Evolutionary conservation across 1,140 invertebrate species (phyloP).

Genomic region (Lutraria rhynchaena): DNA sequence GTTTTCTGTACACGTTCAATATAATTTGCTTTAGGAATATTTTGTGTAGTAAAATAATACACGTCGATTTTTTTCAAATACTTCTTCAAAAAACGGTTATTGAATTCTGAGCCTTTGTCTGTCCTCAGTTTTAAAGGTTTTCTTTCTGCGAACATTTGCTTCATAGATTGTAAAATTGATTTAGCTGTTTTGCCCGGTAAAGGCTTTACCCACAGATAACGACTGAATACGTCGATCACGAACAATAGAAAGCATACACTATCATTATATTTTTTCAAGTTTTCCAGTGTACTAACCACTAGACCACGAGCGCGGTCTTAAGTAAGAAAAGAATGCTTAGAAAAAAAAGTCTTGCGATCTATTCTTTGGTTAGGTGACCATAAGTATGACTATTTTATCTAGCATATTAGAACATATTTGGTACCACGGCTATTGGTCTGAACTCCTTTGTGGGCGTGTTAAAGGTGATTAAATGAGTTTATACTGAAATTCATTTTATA

Average conservation of each 20-base stretch:
- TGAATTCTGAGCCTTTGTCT: conserved; percentile 22
- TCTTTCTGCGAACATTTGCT: not conserved
- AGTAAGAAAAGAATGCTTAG: no score
- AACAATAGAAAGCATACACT: conserved; percentile 29
- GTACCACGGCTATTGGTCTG: no score
- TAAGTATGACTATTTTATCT: no score
- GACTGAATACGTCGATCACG: conserved; percentile 22
- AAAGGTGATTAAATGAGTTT: no score
- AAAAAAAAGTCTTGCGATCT: no score
- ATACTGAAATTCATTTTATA: no score
- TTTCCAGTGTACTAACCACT: no score
- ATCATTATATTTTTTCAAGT: conserved; percentile 49
- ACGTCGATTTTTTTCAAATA: conserved; percentile 15
- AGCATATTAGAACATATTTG: no score
- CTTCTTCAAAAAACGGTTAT: conserved; percentile 20
- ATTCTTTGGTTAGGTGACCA: no score
- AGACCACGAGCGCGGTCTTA: no score
- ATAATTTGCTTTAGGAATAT: conserved; percentile 31
- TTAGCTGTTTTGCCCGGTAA: conserved; percentile 21
- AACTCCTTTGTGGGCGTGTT: no score
- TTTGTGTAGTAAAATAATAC: conserved; percentile 21
- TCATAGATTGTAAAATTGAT: conserved; percentile 2
- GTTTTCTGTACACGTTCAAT: conserved; percentile 31
- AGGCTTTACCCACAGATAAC: conserved; percentile 6
- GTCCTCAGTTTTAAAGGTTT: not conserved